Evolutionary conservation across 2,888 invertebrate species (phyloP).

Genomic region (Pediacus dermestoides): DNA sequence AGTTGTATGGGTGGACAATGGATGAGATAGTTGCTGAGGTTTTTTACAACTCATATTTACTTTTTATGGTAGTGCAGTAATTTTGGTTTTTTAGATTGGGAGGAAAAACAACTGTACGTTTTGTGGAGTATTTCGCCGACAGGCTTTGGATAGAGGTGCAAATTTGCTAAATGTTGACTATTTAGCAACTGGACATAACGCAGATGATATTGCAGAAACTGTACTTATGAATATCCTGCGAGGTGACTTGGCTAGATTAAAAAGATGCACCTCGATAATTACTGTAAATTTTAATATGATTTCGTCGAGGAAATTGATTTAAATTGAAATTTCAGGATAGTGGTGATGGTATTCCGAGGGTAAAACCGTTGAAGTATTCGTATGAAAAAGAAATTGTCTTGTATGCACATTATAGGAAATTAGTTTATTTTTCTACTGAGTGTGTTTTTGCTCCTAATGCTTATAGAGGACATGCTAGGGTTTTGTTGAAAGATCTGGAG

Average conservation of each 20-base stretch:
- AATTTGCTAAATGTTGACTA: conserved; percentile 82
- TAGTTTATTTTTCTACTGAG: conserved; percentile 98
- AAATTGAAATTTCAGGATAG: conserved; percentile 61
- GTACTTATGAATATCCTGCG: conserved; percentile 96
- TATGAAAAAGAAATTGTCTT: conserved; percentile 99
- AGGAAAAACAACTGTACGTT: conserved; percentile 96
- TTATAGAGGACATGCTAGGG: conserved; percentile 87
- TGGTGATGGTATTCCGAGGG: conserved; percentile 82
- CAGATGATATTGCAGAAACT: conserved; percentile 98
- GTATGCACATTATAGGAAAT: conserved; percentile 95
- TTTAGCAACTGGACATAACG: conserved; percentile 95
- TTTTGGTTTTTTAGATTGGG: conserved; percentile 62
- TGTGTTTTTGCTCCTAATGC: conserved; percentile 99
- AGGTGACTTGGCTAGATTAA: conserved; percentile 91
- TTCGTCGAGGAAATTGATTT: neutral
- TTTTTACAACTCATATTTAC: no score
- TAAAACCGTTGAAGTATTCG: conserved; percentile 94
- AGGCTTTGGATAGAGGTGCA: conserved; percentile 95
- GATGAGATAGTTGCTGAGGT: conserved; percentile 92
- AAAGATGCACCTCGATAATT: conserved; percentile 85
- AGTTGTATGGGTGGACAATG: conserved; percentile 99
- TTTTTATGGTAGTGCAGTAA: no score
- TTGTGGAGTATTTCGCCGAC: conserved; percentile 92
- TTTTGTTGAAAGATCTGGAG: conserved; percentile 91
- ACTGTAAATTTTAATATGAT: conserved; percentile 61